A percentile compares a stretch with the other conserved stretches of the same genome.
Evolutionary conservation across 2,113 vertebrate genomes (phyloP).

Genomic region (Oncorhynchus tshawytscha): DNA sequence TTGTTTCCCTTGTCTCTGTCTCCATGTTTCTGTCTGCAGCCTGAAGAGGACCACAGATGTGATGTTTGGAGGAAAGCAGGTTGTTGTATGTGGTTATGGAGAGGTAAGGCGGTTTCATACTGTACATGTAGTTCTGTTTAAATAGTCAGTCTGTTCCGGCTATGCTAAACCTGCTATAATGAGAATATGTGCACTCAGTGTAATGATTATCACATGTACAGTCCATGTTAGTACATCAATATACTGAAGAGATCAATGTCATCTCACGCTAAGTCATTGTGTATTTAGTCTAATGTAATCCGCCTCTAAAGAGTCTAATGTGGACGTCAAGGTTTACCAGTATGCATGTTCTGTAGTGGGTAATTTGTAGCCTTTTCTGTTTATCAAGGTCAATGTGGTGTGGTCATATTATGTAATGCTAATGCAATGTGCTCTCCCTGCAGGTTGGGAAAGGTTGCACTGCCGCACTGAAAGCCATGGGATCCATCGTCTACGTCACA

Average conservation of each 20-base stretch:
- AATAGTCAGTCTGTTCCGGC: not conserved
- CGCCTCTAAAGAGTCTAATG: not conserved
- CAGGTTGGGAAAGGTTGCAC: constrained; percentile 98
- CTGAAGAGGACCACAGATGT: constrained; percentile 98
- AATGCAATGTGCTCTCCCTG: constrained; percentile 3
- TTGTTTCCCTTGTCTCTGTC: not conserved
- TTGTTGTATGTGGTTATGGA: constrained; percentile 96
- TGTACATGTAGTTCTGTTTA: not conserved
- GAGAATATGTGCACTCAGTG: not conserved
- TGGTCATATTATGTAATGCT: not conserved
- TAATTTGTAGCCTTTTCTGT: not conserved
- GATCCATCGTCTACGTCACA: constrained; percentile 90
- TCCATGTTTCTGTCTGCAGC: constrained; percentile 57
- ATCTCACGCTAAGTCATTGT: no score
- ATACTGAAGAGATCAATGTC: no score
- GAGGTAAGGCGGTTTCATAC: constrained; percentile 78
- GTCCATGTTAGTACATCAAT: not conserved
- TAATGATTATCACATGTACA: not conserved
- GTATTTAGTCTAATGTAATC: not conserved
- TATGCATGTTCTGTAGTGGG: not conserved
- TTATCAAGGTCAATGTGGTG: not conserved
- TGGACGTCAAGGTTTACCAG: not conserved
- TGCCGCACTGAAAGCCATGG: constrained; percentile 93
- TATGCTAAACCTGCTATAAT: not conserved
- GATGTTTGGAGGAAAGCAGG: constrained; percentile 99